Evolutionary conservation across 2,888 invertebrate species (phyloP).

Genomic region (Dryobotodes eremita): DNA sequence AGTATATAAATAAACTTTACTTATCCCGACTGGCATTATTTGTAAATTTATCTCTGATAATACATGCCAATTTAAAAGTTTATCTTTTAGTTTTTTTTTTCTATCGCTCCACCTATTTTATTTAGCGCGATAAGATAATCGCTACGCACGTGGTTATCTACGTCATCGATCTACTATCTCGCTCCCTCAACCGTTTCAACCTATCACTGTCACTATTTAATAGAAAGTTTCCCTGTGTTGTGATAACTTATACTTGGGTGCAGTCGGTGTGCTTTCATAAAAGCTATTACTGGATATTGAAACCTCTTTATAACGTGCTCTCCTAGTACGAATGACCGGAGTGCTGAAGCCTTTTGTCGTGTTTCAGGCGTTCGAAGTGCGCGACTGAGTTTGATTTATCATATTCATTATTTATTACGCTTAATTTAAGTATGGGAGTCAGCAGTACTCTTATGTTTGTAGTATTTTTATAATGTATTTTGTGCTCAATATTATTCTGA

Average conservation of each 20-base stretch:
- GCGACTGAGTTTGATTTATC: neutral
- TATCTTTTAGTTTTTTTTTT: too few species aligned
- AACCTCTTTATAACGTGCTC: neutral
- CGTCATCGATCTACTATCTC: neutral
- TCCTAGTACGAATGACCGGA: constrained; percentile 25
- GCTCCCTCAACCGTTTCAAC: neutral
- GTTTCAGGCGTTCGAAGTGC: neutral
- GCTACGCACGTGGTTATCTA: neutral
- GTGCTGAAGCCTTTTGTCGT: constrained; percentile 12
- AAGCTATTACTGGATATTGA: neutral
- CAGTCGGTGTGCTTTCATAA: neutral
- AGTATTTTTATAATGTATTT: neutral
- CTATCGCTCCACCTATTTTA: neutral
- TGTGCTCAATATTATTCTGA: neutral
- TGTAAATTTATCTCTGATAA: neutral
- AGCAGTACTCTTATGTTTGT: neutral
- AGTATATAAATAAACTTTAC: neutral
- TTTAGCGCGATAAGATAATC: neutral
- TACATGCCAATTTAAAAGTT: too few species aligned
- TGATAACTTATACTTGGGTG: neutral
- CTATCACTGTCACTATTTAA: neutral
- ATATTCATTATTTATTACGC: neutral
- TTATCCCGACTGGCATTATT: neutral
- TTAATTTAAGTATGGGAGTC: neutral
- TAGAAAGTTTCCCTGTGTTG: neutral